phyloP scores from a whole-genome alignment of 2,113 vertebrate genomes.

The Odontesthes bonariensis region DNA sequence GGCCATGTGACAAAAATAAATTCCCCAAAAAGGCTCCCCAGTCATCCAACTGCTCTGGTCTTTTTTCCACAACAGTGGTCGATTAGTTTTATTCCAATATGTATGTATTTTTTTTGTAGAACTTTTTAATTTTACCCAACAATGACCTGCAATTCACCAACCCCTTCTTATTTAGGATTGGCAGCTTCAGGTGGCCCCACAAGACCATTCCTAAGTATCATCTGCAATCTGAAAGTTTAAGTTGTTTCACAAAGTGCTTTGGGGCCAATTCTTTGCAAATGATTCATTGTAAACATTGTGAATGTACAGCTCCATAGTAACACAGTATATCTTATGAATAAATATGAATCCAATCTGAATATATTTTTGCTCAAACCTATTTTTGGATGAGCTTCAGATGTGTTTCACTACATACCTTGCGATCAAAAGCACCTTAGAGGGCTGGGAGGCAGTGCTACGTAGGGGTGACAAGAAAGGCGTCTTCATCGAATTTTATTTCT shows the following conservation, averaged over 20 bases:
- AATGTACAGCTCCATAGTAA: conserved; percentile 36
- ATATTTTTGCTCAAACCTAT: conserved; percentile 44
- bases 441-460: conserved; percentile 30
- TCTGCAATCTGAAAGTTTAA: conserved; percentile 20
- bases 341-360: conserved; percentile 60
- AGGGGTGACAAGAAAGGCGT: conserved; percentile 51
- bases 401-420: conserved; percentile 49
- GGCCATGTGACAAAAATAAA: no score
- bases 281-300: conserved; percentile 34
- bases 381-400: conserved; percentile 47
- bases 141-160: conserved; percentile 38
- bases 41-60: no score
- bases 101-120: neutral
- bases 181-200: conserved; percentile 16
- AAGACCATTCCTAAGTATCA: conserved; percentile 17
- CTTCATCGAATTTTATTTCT: conserved; percentile 36
- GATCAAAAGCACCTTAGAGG: conserved; percentile 56
- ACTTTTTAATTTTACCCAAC: conserved; percentile 13
- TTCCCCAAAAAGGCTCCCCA: no score
- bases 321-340: conserved; percentile 44
- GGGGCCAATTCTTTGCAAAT: conserved; percentile 21
- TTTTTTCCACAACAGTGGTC: no score
- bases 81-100: neutral
- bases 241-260: conserved; percentile 28
- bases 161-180: conserved; percentile 28